Evolutionary conservation across 2,888 invertebrate genomes (phyloP).

Genomic region (Eretmocerus hayati): DNA sequence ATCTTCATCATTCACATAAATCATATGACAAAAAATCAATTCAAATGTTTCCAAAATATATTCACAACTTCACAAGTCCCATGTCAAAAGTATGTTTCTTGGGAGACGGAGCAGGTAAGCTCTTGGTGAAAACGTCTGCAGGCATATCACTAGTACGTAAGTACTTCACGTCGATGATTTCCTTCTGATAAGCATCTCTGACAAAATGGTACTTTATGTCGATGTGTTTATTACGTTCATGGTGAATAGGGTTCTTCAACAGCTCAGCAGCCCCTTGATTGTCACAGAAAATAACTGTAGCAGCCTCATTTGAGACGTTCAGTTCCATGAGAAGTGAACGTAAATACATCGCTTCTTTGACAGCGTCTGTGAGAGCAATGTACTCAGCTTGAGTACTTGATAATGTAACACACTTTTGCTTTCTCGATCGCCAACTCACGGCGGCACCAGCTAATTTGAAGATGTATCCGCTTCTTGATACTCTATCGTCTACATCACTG

Average conservation of each 20-base stretch:
- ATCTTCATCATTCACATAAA: no score
- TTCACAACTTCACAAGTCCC: no score
- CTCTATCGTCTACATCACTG: neutral
- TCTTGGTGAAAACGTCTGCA: neutral
- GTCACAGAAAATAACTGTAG: constrained; percentile 2
- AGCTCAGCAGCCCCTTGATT: constrained; percentile 12
- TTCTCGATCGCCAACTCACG: neutral
- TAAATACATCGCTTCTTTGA: constrained; percentile 10
- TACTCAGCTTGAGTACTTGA: neutral
- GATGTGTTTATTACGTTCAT: neutral
- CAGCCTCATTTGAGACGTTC: neutral
- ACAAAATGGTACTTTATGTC: neutral
- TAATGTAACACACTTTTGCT: neutral
- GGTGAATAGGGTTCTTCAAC: constrained; percentile 10
- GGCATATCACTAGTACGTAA: neutral
- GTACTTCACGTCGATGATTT: neutral
- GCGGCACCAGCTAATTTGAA: neutral
- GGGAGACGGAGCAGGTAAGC: no score
- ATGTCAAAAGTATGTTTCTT: no score
- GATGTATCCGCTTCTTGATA: constrained; percentile 1
- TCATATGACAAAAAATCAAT: no score
- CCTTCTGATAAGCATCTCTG: neutral
- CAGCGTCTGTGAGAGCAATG: neutral
- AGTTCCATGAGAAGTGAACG: constrained; percentile 2
- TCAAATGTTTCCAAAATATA: no score